Evolutionary conservation across 2,888 invertebrate genomes (phyloP).

Genomic region (Dioctria linearis): DNA sequence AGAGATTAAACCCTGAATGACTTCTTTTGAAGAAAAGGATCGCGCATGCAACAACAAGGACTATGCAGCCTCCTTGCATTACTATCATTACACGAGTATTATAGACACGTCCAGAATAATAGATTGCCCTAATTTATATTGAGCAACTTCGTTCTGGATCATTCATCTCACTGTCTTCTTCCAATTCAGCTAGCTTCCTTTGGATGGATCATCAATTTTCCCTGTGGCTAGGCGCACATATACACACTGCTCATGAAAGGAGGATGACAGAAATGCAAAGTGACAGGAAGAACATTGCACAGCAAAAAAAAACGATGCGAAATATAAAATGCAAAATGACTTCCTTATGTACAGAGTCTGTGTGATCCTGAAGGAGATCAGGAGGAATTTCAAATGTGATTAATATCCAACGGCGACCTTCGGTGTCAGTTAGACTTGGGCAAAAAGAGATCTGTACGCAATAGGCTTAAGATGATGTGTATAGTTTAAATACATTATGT

Average conservation of each 20-base stretch:
- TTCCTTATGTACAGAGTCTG: conserved; percentile 24
- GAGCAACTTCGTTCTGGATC: conserved; percentile 19
- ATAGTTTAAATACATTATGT: background rate
- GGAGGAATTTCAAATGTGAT: conserved; percentile 24
- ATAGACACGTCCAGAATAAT: conserved; percentile 55
- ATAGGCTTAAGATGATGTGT: conserved; percentile 3
- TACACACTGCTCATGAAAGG: background rate
- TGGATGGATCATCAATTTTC: conserved; percentile 42
- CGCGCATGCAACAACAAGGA: background rate
- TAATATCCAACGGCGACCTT: conserved; percentile 29
- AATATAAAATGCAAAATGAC: conserved; percentile 31
- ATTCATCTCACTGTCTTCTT: conserved; percentile 8
- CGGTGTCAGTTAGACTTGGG: background rate
- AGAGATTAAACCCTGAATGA: conserved; percentile 42
- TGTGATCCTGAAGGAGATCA: background rate
- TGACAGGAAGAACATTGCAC: conserved; percentile 54
- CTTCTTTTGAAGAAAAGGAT: conserved; percentile 24
- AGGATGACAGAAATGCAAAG: conserved; percentile 54
- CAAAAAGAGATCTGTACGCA: background rate
- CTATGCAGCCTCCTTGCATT: conserved; percentile 40
- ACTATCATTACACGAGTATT: conserved; percentile 57
- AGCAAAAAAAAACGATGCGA: conserved; percentile 26
- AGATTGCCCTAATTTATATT: conserved; percentile 59
- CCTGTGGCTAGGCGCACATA: conserved; percentile 22
- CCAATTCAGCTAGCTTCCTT: background rate